phyloP scores from a whole-genome alignment of 2,888 invertebrate genomes.

The Bhutanitis thaidina region DNA sequence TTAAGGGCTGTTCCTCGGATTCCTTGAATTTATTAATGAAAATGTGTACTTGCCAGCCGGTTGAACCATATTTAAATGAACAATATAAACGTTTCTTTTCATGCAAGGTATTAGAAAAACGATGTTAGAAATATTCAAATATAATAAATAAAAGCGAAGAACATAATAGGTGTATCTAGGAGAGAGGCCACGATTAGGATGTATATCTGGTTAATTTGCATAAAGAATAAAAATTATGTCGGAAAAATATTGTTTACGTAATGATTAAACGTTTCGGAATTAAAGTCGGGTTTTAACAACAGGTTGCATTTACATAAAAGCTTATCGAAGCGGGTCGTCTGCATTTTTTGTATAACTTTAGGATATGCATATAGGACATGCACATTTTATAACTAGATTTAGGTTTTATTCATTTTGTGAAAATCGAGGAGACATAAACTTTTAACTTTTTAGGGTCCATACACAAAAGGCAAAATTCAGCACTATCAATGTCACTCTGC shows the following conservation, averaged over 20 bases:
- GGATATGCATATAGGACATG: no score
- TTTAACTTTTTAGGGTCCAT: no score
- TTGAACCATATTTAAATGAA: no score
- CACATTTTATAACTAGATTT: no score
- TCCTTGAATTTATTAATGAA: no score
- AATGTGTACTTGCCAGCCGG: no score
- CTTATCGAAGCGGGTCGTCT: conserved; percentile 13
- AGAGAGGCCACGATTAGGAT: conserved; percentile 3
- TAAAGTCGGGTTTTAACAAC: conserved; percentile 24
- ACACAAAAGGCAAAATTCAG: no score
- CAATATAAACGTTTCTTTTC: neutral
- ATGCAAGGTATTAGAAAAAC: neutral
- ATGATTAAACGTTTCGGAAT: neutral
- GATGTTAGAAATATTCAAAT: neutral
- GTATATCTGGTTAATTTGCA: conserved; percentile 2
- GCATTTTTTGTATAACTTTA: conserved; percentile 1
- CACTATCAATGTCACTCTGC: no score
- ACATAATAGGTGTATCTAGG: neutral
- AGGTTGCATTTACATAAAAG: conserved; percentile 26
- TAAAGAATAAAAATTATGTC: neutral
- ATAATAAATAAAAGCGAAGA: neutral
- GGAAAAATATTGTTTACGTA: conserved; percentile 4
- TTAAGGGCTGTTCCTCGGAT: no score
- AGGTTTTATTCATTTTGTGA: no score
- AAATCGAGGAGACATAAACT: no score